A percentile compares a stretch with the other conserved stretches of the same genome.
These are phyloP conservation scores for Monopterus albus DNA, from an alignment of 2,113 vertebrate species.

Conservation along the genomic window DNA sequence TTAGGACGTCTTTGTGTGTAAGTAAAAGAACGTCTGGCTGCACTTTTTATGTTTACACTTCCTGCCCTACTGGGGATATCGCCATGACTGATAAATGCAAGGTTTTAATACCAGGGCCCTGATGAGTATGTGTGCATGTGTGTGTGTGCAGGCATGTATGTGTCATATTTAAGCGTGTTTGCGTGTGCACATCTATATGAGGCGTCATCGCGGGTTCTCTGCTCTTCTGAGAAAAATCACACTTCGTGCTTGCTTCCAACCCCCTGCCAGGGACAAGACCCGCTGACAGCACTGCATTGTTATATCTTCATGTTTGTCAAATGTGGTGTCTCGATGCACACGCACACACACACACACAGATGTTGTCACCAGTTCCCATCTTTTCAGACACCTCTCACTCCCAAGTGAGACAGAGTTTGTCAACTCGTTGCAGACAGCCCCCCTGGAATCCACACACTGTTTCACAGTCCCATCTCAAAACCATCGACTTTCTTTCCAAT, in stretches of 20 bases:
- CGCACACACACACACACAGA: constrained; percentile 49
- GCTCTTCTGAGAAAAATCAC: constrained; percentile 89
- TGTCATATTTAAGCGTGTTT: constrained; percentile 48
- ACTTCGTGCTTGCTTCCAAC: constrained; percentile 81
- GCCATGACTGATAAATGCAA: constrained; percentile 33
- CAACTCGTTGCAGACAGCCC: constrained; percentile 60
- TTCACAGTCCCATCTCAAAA: constrained; percentile 64
- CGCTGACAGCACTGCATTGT: constrained; percentile 85
- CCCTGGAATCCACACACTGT: constrained; percentile 49
- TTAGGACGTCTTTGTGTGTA: neutral
- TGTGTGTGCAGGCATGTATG: constrained; percentile 18
- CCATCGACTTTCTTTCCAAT: constrained; percentile 55
- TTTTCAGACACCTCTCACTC: constrained; percentile 79
- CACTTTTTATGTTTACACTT: constrained; percentile 28
- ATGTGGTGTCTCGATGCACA: constrained; percentile 52
- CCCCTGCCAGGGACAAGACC: constrained; percentile 87
- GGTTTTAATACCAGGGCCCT: constrained; percentile 21
- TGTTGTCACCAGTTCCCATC: constrained; percentile 75
- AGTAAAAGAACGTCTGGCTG: constrained; percentile 8
- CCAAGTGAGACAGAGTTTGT: constrained; percentile 73
- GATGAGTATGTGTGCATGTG: constrained; percentile 5
- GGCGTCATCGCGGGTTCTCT: constrained; percentile 84
- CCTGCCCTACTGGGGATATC: neutral
- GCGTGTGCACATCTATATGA: constrained; percentile 64
- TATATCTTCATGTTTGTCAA: constrained; percentile 75